Evolutionary conservation across 1,140 invertebrate genomes (phyloP).

Genomic region (Diorhabda elongata): DNA sequence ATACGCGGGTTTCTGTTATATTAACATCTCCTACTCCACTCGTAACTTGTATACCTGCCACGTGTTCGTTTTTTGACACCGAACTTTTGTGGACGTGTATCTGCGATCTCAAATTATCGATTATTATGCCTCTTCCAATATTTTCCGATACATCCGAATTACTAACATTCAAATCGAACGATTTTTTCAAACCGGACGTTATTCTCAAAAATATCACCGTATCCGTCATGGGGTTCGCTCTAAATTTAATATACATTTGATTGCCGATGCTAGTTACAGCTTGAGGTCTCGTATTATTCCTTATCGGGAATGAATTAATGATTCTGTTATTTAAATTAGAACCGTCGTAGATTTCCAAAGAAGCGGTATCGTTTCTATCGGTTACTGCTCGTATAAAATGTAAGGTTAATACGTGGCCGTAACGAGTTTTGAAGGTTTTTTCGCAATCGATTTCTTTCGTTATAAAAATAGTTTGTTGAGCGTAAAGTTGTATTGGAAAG

Average conservation of each 20-base stretch:
- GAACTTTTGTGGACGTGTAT: slow-evolving; percentile 74
- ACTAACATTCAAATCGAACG: slow-evolving; percentile 82
- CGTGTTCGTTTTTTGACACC: slow-evolving; percentile 82
- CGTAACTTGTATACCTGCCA: slow-evolving; percentile 81
- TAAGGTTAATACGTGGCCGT: slow-evolving; percentile 75
- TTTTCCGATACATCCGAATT: slow-evolving; percentile 83
- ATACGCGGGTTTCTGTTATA: slow-evolving; percentile 83
- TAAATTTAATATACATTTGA: slow-evolving; percentile 72
- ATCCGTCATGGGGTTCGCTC: slow-evolving; percentile 63
- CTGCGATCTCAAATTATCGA: slow-evolving; percentile 79
- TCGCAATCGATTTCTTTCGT: slow-evolving; percentile 63
- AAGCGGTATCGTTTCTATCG: slow-evolving; percentile 66
- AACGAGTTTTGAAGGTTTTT: slow-evolving; percentile 72
- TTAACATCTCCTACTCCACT: slow-evolving; percentile 89
- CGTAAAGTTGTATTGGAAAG: slow-evolving; percentile 72
- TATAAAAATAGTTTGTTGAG: slow-evolving; percentile 70
- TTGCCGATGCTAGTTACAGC: slow-evolving; percentile 75
- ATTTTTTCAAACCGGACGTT: slow-evolving; percentile 73
- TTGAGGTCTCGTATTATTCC: slow-evolving; percentile 79
- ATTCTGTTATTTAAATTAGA: slow-evolving; percentile 63
- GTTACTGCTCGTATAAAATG: slow-evolving; percentile 76
- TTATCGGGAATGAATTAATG: slow-evolving; percentile 62
- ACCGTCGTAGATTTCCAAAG: slow-evolving; percentile 76
- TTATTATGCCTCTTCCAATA: slow-evolving; percentile 84
- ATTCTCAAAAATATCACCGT: slow-evolving; percentile 71